These are phyloP conservation scores for Papilio demoleus DNA, from an alignment of 2,888 invertebrate species.

Conservation along the genomic window DNA sequence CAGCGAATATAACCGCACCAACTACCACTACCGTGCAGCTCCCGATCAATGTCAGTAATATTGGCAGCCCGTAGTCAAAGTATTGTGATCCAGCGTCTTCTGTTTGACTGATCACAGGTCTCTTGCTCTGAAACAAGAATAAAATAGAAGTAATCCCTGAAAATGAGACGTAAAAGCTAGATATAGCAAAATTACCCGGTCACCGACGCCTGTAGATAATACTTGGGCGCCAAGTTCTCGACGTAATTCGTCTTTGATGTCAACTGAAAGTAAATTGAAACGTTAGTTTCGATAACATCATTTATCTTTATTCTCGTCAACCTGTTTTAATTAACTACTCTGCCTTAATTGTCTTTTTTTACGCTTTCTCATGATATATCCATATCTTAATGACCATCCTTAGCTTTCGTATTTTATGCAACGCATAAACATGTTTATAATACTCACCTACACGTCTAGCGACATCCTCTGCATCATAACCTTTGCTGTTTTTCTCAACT, in stretches of 20 bases:
- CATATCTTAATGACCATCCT: no score
- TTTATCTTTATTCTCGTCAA: background rate
- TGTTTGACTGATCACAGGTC: constrained; percentile 66
- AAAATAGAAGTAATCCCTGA: background rate
- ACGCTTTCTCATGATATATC: background rate
- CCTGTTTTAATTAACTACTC: background rate
- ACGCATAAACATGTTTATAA: no score
- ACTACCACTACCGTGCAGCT: constrained; percentile 69
- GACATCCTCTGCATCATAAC: constrained; percentile 87
- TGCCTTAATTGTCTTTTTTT: no score
- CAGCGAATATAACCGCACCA: constrained; percentile 70
- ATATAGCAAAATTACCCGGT: constrained; percentile 84
- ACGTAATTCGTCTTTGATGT: constrained; percentile 87
- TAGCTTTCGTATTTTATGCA: no score
- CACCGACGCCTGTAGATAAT: constrained; percentile 89
- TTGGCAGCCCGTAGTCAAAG: constrained; percentile 66
- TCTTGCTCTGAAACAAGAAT: constrained; percentile 61
- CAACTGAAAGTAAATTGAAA: constrained; percentile 58
- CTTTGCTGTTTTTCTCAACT: constrained; percentile 86
- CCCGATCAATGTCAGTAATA: constrained; percentile 69
- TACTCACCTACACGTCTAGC: constrained; percentile 86
- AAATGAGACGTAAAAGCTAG: background rate
- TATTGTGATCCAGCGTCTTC: constrained; percentile 56
- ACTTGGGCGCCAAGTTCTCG: constrained; percentile 87
- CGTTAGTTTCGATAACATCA: background rate